Base-by-base conservation (phyloP, 2,797 vertebrate genomes). In the Otus scops region DNA sequence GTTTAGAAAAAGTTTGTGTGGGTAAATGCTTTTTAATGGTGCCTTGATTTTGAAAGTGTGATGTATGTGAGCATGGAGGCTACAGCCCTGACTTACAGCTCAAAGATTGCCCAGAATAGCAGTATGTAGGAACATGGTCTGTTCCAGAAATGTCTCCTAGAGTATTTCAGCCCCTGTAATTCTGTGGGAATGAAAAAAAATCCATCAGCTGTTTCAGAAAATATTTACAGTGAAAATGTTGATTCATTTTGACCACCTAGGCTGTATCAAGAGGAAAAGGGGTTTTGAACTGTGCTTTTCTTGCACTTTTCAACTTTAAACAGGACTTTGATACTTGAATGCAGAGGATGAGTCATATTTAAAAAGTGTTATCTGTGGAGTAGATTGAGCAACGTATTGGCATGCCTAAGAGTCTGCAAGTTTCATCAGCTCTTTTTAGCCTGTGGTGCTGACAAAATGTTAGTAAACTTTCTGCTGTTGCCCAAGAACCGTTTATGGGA, bases 331-430 rank as follows among this genome's bases (percentile, higher is more conserved):
- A 75, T 79, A 68, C 61, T 92, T 90, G 63, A 76, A 65, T 30
- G 7, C 71, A 71, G 80, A 73, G 80, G 24, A 8, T 86, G 88
- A 93, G 57, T 94, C 74, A 79, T 87, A 59, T 75, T 89, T 39
- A 32, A 69, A 63, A 88, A 64, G 21, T 84, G 59, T 65, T 92
- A 45, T 95, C 69, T 61, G 19, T 84, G 67, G 83, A 82, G 60
- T 56, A 85, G 65, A 64, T 81, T 88, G 88, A 90, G 93, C 86
- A 95, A 81, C 54, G 39, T 74, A 79, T 48, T 85, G 90, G 51
- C 70, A 47, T 57, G 65, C 54, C 30, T 68, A 24, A 36, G 38
- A 84, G 57, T 26, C 57, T 73, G 27, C 83, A 93, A 87, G 65
- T 84, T 88, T 73, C 11, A 0, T 94, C 67, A 80, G 64, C 50